Evolutionary conservation across 2,113 vertebrate species (phyloP), one percentile per base, ranked within the genome.

Genomic region (Amblyopsis rosae): DNA sequence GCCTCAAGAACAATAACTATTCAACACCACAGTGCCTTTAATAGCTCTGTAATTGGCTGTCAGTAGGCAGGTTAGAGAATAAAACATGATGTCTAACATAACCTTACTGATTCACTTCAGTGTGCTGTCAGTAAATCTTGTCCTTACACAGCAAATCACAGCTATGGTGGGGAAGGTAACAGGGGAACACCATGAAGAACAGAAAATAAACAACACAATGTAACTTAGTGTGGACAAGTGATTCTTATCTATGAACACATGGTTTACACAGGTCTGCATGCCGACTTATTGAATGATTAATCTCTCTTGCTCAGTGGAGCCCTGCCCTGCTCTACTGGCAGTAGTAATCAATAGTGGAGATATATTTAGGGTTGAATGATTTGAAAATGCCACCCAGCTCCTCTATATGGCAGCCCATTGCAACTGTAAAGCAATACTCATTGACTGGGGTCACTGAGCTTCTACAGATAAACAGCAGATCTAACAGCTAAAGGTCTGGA

Each of bases 301-400:
- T 35, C 51, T 56, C 47, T 49, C 72, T 16, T 68, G 74, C 77
- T 77, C 50, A 63, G 51, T 69, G 62, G 67, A 65, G 65, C 66
- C 56, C 6, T 17, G 9, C 41, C 49, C 56, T 32, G 75, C 59
- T 15, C 69, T 65, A 66, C 73, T 13, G 17, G 59, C 70, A 73
- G 71, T 64, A 72, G 67, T 73, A 78, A 89, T 91, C 89, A 79
- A 88, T 91, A 75, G 12, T 62, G 72, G 54, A 35, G 65, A 82
- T 91, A 89, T 74, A 73, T 87, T 86, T 87, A 87, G 82, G 62
- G 54, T 7, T n/a, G 12, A 47, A 13, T 72, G 12, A 13, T 60
- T 77, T 75, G 26, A 67, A 56, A 62, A 48, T 65, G 74, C 70
- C 72, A 7, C 55, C 60, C 59, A 75, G 62, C 75, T 51, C 71